phyloP scores from a whole-genome alignment of 1,140 invertebrate genomes.

The Limonius californicus region DNA sequence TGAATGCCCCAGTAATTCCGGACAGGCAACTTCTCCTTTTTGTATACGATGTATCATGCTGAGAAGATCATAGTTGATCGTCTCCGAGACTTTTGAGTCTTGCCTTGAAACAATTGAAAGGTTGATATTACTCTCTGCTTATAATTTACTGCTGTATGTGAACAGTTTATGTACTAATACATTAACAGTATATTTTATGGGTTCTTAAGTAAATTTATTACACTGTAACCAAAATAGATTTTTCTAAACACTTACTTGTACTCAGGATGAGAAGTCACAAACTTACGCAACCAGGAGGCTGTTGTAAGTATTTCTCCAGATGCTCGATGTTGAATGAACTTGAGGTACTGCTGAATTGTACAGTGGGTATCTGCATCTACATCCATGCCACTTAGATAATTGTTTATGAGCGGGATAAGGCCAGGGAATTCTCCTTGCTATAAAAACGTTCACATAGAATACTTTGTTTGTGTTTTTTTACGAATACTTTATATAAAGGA shows the following conservation, averaged over 20 bases:
- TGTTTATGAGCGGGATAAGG: constrained; percentile 89
- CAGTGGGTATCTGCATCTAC: constrained; percentile 96
- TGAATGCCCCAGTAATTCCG: constrained; percentile 69
- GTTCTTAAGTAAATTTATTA: no score
- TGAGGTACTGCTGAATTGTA: constrained; percentile 94
- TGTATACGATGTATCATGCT: constrained; percentile 71
- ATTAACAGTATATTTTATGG: neutral
- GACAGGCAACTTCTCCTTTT: constrained; percentile 65
- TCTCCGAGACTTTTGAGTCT: constrained; percentile 85
- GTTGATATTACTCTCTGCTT: no score
- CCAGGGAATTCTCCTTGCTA: constrained; percentile 87
- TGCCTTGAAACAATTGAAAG: constrained; percentile 54
- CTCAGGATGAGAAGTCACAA: constrained; percentile 82
- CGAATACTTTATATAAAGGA: no score
- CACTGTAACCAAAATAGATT: no score
- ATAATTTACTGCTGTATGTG: no score
- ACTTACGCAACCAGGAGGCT: constrained; percentile 88
- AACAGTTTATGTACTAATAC: no score
- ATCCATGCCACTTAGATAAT: constrained; percentile 90
- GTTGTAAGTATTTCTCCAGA: constrained; percentile 83
- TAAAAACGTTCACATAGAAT: no score
- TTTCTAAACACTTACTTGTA: constrained; percentile 68
- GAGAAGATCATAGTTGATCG: constrained; percentile 92
- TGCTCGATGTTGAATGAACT: constrained; percentile 87
- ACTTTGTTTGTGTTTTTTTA: no score